Conservation (phyloP, 2,888 invertebrate species). For the Acleris literana region DNA sequence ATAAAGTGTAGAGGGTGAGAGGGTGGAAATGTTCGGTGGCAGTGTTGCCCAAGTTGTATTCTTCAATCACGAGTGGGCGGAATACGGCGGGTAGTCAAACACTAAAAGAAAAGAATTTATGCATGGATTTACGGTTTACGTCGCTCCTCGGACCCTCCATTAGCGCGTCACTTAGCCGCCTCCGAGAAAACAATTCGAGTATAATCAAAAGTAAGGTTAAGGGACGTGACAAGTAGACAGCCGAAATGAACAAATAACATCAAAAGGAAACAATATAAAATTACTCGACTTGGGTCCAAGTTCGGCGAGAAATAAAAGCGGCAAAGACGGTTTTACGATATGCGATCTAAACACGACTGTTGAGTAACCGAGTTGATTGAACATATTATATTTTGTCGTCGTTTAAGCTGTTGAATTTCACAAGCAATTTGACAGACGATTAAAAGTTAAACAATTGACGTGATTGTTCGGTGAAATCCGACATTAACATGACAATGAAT, state of each 20-base stretch:
- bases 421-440: too few species aligned
- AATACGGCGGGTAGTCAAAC: constrained; percentile 43
- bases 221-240: background rate
- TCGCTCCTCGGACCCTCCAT: constrained; percentile 17
- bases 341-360: too few species aligned
- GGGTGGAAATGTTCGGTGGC: constrained; percentile 6
- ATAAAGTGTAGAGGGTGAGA: constrained; percentile 3
- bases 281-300: background rate
- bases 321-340: too few species aligned
- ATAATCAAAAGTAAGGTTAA: constrained; percentile 5
- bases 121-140: constrained; percentile 35
- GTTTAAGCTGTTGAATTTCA: too few species aligned
- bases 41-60: constrained; percentile 31
- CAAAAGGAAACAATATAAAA: background rate
- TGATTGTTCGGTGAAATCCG: too few species aligned
- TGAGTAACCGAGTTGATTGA: too few species aligned
- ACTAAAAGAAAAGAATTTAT: constrained; percentile 35
- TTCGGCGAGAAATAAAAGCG: too few species aligned
- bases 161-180: constrained; percentile 25
- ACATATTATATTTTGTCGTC: too few species aligned
- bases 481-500: too few species aligned
- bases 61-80: constrained; percentile 42
- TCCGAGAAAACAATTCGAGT: constrained; percentile 10
- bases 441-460: too few species aligned
- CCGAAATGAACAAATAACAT: background rate